Evolutionary conservation across 2,797 vertebrate genomes (phyloP).

Genomic region (Myotis vivesi): DNA sequence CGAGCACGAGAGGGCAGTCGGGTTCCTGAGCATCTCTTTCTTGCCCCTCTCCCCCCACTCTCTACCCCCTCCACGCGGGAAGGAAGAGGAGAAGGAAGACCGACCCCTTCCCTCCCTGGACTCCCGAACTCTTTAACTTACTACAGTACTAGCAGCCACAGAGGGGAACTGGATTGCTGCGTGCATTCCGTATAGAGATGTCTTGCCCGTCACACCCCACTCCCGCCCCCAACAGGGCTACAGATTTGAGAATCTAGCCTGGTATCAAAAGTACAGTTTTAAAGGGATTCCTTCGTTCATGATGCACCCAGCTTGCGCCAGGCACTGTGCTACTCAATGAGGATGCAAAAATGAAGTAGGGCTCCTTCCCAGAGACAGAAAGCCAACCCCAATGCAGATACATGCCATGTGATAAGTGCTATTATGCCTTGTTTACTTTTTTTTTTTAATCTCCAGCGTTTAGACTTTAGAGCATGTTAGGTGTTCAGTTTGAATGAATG

Average conservation of each 20-base stretch:
- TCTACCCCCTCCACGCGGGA: not conserved
- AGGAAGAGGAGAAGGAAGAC: not conserved
- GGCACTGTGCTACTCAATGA: not conserved
- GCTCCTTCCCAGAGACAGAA: not conserved
- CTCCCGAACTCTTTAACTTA: not conserved
- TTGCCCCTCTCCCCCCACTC: no score
- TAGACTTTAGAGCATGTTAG: not conserved
- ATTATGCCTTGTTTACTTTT: not conserved
- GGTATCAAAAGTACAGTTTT: not conserved
- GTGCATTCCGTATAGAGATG: not conserved
- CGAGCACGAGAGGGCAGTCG: not conserved
- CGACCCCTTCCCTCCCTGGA: not conserved
- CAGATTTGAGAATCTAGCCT: not conserved
- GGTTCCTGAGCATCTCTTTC: not conserved
- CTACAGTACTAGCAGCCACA: not conserved
- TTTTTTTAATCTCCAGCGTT: not conserved
- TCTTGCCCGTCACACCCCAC: no score
- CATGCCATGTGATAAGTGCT: not conserved
- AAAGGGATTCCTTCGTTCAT: not conserved
- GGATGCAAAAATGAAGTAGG: not conserved
- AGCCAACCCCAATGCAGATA: not conserved
- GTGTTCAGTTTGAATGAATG: not conserved
- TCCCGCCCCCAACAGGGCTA: not conserved
- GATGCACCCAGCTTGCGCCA: not conserved
- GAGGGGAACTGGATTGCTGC: not conserved